Conservation (phyloP, 2,113 vertebrate species). For the Neotragus moschatus region DNA sequence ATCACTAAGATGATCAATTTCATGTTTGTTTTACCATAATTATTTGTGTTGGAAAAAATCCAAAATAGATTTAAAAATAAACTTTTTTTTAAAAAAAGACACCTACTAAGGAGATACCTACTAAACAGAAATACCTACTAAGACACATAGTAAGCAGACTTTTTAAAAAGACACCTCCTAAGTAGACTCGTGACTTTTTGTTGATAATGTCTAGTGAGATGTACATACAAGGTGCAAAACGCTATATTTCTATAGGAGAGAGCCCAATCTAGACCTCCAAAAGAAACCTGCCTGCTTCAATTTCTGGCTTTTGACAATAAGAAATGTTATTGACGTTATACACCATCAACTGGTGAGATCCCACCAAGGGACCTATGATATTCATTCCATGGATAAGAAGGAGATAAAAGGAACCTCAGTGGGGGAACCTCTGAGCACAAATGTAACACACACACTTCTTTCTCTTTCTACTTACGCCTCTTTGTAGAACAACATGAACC, state of each 20-base stretch:
- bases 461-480: constrained; percentile 90
- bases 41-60: not conserved
- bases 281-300: not conserved
- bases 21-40: not conserved
- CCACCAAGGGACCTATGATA: rapidly evolving
- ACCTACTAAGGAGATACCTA: not conserved
- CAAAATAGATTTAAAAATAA: not conserved
- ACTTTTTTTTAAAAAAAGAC: not conserved
- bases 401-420: too few relatives aligned
- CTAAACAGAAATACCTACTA: not conserved
- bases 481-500: constrained; percentile 98
- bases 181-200: not conserved
- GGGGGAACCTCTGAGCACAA: too few relatives aligned
- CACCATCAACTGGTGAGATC: rapidly evolving
- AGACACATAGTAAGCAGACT: not conserved
- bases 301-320: not conserved
- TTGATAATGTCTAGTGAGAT: not conserved
- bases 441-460: not conserved
- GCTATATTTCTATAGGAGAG: not conserved
- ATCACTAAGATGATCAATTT: not conserved
- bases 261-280: not conserved
- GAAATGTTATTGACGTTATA: rapidly evolving
- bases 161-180: not conserved
- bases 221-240: not conserved
- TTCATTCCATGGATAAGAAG: not conserved